Evolutionary conservation across 2,113 vertebrate genomes (phyloP).

Genomic region (Sinocyclocheilus maitianheensis): DNA sequence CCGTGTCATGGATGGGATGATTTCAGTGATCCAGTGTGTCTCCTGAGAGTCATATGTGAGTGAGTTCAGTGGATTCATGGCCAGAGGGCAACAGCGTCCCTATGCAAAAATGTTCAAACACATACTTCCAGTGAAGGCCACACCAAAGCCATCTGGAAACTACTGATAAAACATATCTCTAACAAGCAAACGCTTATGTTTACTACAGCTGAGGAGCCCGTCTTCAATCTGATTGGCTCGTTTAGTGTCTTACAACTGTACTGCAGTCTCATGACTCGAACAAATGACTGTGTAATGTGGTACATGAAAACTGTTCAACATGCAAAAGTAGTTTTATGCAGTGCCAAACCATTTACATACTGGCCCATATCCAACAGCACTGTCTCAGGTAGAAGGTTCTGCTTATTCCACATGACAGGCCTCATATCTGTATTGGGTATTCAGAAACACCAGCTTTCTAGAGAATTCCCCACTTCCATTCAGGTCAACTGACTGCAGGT

Average conservation of each 20-base stretch:
- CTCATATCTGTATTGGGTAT: neutral
- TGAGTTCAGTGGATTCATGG: constrained; percentile 2
- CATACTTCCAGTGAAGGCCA: constrained; percentile 12
- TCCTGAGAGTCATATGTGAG: constrained; percentile 43
- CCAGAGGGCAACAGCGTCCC: constrained; percentile 24
- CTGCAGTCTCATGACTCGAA: neutral
- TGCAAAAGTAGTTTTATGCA: neutral
- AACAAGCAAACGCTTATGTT: constrained; percentile 60
- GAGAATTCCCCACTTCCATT: constrained; percentile 9
- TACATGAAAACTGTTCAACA: neutral
- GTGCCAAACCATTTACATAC: neutral
- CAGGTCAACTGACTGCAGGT: constrained; percentile 31
- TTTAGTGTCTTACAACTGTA: neutral
- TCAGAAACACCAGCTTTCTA: constrained; percentile 6
- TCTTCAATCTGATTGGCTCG: neutral
- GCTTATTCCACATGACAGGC: neutral
- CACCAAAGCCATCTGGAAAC: constrained; percentile 53
- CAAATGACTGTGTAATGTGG: neutral
- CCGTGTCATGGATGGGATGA: neutral
- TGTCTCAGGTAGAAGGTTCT: constrained; percentile 19
- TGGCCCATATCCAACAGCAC: neutral
- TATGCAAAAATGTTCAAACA: neutral
- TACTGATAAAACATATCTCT: constrained; percentile 74
- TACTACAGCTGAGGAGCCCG: constrained; percentile 58
- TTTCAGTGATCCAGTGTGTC: constrained; percentile 26